These are phyloP conservation scores for Gouania willdenowi DNA, from an alignment of 2,797 vertebrate genomes.

Conservation along the genomic window DNA sequence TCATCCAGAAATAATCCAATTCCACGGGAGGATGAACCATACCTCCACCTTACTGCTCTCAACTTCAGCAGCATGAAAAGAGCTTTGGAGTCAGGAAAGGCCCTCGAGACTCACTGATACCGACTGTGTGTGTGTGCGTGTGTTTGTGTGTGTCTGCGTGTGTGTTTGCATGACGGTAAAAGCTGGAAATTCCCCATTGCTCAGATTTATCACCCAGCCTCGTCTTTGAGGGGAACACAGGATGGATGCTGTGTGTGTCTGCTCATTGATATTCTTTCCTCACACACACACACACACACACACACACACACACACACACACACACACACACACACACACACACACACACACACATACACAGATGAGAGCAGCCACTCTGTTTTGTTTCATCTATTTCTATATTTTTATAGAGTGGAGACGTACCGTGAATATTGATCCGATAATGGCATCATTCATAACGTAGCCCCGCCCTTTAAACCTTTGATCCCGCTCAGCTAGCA, in stretches of 20 bases:
- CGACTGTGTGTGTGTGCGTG: slow-evolving; percentile 1
- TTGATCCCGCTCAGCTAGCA: too few relatives aligned
- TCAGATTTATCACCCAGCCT: slow-evolving; percentile 6
- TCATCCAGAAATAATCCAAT: slow-evolving; percentile 71
- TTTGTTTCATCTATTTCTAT: too few relatives aligned
- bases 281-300: neutral
- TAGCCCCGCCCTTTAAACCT: too few relatives aligned
- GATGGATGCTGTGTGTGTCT: slow-evolving; percentile 2
- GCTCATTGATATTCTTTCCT: slow-evolving; percentile 5
- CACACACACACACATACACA: neutral
- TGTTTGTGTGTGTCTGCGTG: slow-evolving; percentile 6
- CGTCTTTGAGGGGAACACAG: neutral
- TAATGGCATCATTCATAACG: too few relatives aligned
- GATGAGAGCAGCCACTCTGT: slow-evolving; percentile 4
- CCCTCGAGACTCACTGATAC: slow-evolving; percentile 35
- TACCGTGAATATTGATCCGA: too few relatives aligned
- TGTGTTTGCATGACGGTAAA: neutral
- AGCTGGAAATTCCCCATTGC: slow-evolving; percentile 5
- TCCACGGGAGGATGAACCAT: slow-evolving; percentile 63
- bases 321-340: neutral
- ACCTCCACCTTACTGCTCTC: slow-evolving; percentile 55
- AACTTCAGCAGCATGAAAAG: slow-evolving; percentile 58
- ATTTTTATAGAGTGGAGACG: too few relatives aligned
- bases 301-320: neutral
- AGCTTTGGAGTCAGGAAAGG: slow-evolving; percentile 46